Evolutionary conservation across 2,888 invertebrate genomes (phyloP), one percentile per base, ranked within the genome.

Genomic region (Tiphia femorata): DNA sequence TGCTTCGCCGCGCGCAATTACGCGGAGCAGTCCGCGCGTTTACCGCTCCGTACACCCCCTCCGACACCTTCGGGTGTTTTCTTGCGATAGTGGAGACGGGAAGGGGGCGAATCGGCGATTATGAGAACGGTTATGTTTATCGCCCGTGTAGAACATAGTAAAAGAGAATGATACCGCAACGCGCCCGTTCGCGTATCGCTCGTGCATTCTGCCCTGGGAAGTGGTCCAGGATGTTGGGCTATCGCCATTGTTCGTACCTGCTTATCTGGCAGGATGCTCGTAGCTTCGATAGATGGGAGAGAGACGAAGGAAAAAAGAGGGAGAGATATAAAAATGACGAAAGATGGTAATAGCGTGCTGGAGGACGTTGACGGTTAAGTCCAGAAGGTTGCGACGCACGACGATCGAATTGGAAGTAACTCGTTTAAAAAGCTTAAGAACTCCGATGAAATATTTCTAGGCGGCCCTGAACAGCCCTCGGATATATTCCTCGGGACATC

Each of bases 101-200:
- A n/a, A n/a, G 25, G 25, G 4, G 12, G 12, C 33, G 46, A 49
- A 49, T 61, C 50, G 61, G 69, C 58, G 62, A 58, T 66, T 66
- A 62, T 40, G 64, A 62, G 64, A 72, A 70, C 60, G 72, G 64
- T 70, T 70, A 73, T 70, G 71, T 72, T 74, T 74, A 73, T 64
- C 58, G 48, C 33, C 57, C 41, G 41, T 56, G 49, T n/a, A 17
- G 49, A 52, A 58, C 48, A 53, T 44, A 62, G 58, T 73, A 72
- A 71, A 69, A 71, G 59, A 47, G 48, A 73, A 73, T 60, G 74
- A 67, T 55, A 69, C 44, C 68, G 49, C 53, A 38, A 20, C 37
- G 49, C 48, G 58, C 65, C 61, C 62, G 47, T 61, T 59, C 48
- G 37, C 35, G 53, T 37, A 54, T 48, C 49, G 37, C 25, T n/a